A percentile compares a stretch with the other conserved stretches of the same genome.
These are phyloP conservation scores for Alca torda DNA, from an alignment of 2,797 vertebrate species.

Conservation along the genomic window DNA sequence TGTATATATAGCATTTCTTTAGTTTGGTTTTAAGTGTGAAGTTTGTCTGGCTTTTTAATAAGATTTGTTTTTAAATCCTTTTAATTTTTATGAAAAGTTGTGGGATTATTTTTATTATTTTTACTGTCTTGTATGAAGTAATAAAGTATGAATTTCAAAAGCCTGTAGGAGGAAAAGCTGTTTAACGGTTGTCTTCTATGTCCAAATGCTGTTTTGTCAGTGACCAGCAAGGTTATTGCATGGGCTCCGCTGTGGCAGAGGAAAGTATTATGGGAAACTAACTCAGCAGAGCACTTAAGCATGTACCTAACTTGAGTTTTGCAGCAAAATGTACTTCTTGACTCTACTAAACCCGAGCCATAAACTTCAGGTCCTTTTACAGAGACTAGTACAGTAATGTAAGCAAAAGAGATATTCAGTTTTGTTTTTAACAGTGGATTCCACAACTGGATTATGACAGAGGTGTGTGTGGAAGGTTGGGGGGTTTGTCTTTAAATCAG, in stretches of 20 bases:
- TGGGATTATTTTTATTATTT: slow-evolving; percentile 47
- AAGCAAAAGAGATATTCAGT: neutral
- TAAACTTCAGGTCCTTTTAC: neutral
- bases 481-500: neutral
- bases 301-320: neutral
- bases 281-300: neutral
- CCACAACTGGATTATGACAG: neutral
- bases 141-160: slow-evolving; percentile 64
- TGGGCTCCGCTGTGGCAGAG: neutral
- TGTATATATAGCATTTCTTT: neutral
- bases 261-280: neutral
- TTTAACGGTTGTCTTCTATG: neutral
- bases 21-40: slow-evolving; percentile 41
- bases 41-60: slow-evolving; percentile 30
- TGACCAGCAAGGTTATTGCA: neutral
- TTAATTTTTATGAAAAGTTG: slow-evolving; percentile 42
- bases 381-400: neutral
- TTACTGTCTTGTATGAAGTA: slow-evolving; percentile 48
- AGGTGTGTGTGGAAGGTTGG: neutral
- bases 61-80: slow-evolving; percentile 21
- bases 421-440: neutral
- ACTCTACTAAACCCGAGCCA: neutral
- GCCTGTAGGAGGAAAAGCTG: neutral
- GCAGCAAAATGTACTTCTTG: neutral
- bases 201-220: neutral